Evolutionary conservation across 2,797 vertebrate genomes (phyloP).

Genomic region (Lateolabrax maculatus): DNA sequence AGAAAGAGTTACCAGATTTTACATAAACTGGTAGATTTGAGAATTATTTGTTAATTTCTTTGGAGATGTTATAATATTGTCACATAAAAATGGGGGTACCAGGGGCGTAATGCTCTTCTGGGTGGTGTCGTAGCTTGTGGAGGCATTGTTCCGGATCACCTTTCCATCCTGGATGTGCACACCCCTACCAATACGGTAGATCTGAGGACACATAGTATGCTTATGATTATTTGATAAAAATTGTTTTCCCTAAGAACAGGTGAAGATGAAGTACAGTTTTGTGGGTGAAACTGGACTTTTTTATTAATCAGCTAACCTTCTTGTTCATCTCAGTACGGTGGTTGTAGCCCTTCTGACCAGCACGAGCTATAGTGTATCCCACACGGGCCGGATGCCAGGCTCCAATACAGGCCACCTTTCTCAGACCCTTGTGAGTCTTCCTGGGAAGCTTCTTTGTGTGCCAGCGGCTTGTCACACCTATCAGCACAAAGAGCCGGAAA

Average conservation of each 20-base stretch:
- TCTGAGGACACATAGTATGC: constrained; percentile 73
- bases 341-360: constrained; percentile 96
- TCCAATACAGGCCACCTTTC: constrained; percentile 97
- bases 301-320: constrained; percentile 85
- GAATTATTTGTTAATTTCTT: background rate
- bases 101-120: constrained; percentile 93
- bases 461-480: constrained; percentile 96
- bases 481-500: background rate
- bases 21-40: background rate
- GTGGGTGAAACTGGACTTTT: background rate
- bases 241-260: background rate
- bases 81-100: constrained; percentile 79
- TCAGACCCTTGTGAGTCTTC: constrained; percentile 96
- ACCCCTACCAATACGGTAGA: constrained; percentile 91
- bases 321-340: constrained; percentile 97
- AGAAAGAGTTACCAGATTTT: background rate
- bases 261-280: background rate
- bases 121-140: constrained; percentile 91
- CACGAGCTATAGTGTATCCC: constrained; percentile 91
- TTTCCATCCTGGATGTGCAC: constrained; percentile 92
- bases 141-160: constrained; percentile 90
- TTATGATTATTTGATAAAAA: background rate
- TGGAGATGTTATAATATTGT: background rate
- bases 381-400: constrained; percentile 96
- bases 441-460: constrained; percentile 94